Evolutionary conservation across 2,888 invertebrate species (phyloP).

Genomic region (Ormyrus nitidulus): DNA sequence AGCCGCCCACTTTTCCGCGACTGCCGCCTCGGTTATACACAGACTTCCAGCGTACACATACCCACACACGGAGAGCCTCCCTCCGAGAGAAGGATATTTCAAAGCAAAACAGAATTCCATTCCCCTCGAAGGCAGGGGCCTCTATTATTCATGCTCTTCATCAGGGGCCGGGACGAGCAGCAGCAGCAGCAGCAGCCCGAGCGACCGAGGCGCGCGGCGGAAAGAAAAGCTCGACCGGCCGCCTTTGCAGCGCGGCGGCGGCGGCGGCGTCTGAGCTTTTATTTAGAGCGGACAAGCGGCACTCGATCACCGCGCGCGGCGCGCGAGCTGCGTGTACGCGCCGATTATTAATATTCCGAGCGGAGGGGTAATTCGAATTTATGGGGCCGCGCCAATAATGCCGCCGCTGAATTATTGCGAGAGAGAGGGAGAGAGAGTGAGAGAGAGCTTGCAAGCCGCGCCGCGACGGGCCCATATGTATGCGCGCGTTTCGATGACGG

Average conservation of each 20-base stretch:
- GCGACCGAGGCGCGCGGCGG: neutral
- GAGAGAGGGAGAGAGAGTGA: too few relatives aligned
- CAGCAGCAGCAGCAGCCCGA: too few relatives aligned
- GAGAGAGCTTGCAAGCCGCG: neutral
- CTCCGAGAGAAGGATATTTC: neutral
- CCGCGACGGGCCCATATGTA: neutral
- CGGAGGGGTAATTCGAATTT: slow-evolving; percentile 62
- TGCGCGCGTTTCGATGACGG: neutral
- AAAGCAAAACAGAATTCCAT: slow-evolving; percentile 10
- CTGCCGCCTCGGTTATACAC: neutral
- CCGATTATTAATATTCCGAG: slow-evolving; percentile 62
- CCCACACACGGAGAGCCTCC: neutral
- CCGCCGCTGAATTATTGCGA: slow-evolving; percentile 60
- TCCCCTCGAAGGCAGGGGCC: neutral
- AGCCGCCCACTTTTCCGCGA: neutral
- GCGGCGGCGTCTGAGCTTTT: neutral
- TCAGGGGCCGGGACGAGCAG: neutral
- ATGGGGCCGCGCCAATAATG: slow-evolving; percentile 64
- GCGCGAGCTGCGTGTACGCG: neutral
- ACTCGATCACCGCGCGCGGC: neutral
- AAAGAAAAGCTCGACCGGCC: slow-evolving; percentile 1
- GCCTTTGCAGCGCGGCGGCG: too few relatives aligned
- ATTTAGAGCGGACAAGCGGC: neutral
- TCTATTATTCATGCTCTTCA: slow-evolving; percentile 38
- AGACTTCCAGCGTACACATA: too few relatives aligned